Base-by-base conservation (phyloP, 2,113 vertebrate genomes). In the Acinonyx jubatus region DNA sequence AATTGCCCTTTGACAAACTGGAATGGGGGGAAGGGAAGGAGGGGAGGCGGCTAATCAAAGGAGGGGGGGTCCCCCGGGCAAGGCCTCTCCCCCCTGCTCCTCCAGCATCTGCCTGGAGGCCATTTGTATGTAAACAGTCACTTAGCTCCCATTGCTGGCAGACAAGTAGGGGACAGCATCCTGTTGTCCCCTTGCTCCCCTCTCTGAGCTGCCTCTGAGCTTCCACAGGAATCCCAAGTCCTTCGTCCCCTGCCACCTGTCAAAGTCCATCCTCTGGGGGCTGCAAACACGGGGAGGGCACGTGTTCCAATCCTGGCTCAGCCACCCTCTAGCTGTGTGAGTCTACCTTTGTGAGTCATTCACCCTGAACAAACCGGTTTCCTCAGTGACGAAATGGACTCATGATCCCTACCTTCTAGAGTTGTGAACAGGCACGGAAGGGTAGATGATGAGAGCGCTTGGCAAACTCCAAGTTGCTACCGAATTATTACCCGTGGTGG, bases 1-100 rank as follows among this genome's bases (percentile, higher is more conserved):
- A 97, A 98, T 98, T 98, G 94, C 93, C 96, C 68, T 31, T 83
- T 94, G 94, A 91, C 81, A 86, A 89, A n/a, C 0, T 1, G 33
- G 89, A 95, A 93, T 36, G 57, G n/a, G 74, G 94, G 96, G 33
- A 66, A 74, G 14, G 74, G 94, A 36, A 57, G 52, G 13, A 4
- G 61, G 33, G 61, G 81, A 52, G 63, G 80, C 78, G 52, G 36
- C 10, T 50, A 41, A 55, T 45, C 6, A 85, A 86, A 82, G 68
- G 52, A 33, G 12, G 41, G 31, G 31, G 45, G 31, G 11, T 31
- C 45, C 61, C 11, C 2, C 4, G 50, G 68, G 52, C n/a, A 1
- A n/a, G 10, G 4, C 25, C 41, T 38, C 16, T 63, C 33, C 23
- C 16, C 0, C 25, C 7, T 18, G 38, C n/a, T 18, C 2, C 31